Evolutionary conservation across 1,140 invertebrate species (phyloP).

Genomic region (Linepithema humile): DNA sequence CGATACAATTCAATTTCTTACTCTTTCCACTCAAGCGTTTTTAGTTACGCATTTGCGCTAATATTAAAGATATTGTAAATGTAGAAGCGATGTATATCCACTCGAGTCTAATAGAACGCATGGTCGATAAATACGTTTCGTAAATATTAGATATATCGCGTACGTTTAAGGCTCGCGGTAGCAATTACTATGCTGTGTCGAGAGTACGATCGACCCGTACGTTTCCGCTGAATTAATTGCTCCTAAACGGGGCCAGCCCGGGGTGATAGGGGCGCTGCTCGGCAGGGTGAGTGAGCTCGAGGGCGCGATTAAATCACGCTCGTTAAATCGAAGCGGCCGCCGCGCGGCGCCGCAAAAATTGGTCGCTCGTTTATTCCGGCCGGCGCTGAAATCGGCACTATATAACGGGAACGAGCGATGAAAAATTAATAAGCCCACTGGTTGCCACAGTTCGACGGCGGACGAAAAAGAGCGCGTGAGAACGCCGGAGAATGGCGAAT

Average conservation of each 20-base stretch:
- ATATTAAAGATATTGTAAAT: not conserved
- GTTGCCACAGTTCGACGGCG: slow-evolving; percentile 1
- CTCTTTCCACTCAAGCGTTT: not conserved
- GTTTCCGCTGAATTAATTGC: slow-evolving; percentile 52
- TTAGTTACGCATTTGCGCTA: not conserved
- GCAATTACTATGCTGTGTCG: slow-evolving; percentile 48
- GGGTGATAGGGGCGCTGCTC: not conserved
- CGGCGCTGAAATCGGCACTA: slow-evolving; percentile 26
- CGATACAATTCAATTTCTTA: not conserved
- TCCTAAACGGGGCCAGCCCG: slow-evolving; percentile 18
- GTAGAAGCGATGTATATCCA: too few species aligned
- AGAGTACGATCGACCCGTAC: slow-evolving; percentile 47
- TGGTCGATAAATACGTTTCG: slow-evolving; percentile 2
- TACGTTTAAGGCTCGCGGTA: slow-evolving; percentile 29
- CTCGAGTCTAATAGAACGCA: not conserved
- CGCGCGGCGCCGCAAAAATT: slow-evolving; percentile 43
- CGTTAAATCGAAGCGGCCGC: slow-evolving; percentile 53
- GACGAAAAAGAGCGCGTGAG: slow-evolving; percentile 1
- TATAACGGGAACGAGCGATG: slow-evolving; percentile 52
- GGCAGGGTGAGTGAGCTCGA: slow-evolving; percentile 26
- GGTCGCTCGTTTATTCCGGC: slow-evolving; percentile 46
- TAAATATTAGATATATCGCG: slow-evolving; percentile 34
- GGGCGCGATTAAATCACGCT: slow-evolving; percentile 58
- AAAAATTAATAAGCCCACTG: slow-evolving; percentile 69
- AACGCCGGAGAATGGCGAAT: not conserved